Conservation (phyloP, 2,888 invertebrate species). For the Pseudanteris insignis region DNA sequence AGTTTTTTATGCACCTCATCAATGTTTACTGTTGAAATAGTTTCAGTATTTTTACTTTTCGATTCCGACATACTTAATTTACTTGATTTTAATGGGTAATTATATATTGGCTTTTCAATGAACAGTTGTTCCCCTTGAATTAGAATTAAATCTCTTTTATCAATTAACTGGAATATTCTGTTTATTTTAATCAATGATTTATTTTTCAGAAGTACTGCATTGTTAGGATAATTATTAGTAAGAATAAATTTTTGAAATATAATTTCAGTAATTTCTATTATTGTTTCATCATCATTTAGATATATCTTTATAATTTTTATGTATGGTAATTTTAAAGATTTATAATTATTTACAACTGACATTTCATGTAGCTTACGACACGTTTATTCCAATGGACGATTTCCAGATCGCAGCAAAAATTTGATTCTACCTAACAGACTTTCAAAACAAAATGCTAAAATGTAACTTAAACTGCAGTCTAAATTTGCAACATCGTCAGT, state of each 20-base stretch:
- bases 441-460: conserved; percentile 5
- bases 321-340: background rate
- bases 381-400: conserved; percentile 1
- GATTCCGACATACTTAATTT: background rate
- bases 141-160: background rate
- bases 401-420: conserved; percentile 1
- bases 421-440: background rate
- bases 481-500: conserved; percentile 4
- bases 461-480: background rate
- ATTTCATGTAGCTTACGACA: background rate
- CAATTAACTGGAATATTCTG: background rate
- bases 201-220: background rate
- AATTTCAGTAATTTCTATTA: background rate
- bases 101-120: background rate
- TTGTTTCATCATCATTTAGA: background rate
- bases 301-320: background rate
- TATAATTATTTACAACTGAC: background rate
- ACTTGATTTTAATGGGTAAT: conserved; percentile 1
- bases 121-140: background rate
- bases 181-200: background rate
- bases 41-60: background rate
- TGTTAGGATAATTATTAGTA: background rate
- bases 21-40: background rate
- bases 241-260: background rate
- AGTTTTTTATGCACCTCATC: background rate